Evolutionary conservation across 2,797 vertebrate species (phyloP), one percentile per base, ranked within the genome.

Genomic region (Pseudomugil tenellus): DNA sequence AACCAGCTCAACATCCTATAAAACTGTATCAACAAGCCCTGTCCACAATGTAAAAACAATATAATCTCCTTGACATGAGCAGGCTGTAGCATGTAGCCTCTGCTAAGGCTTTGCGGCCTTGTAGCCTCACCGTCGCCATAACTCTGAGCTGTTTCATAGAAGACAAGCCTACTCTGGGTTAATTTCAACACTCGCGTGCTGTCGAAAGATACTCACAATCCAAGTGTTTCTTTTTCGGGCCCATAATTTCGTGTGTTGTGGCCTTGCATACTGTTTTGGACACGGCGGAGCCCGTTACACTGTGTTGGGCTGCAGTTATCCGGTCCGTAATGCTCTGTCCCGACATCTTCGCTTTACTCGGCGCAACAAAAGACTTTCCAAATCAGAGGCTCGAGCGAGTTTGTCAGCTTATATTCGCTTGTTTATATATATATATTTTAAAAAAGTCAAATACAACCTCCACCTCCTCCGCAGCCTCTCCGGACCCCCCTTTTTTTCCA

Each of bases 321-420:
- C 96, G 87, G 94, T 98, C 96, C 43, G 96, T 98, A 90, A 97
- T 96, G 79, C 96, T 97, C 94, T 98, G 96, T 56, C 96, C 96
- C 91, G 96, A 98, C 96, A 98, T 97, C 89, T 93, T 95, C 86
- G 57, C 82, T 73, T 51, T 79, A 67, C 69, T 70, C 76, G 64
- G 12, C 23, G 72, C 78, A 77, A 87, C 80, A 85, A 87, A 84
- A 86, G 59, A 63, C 64, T 63, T 21, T 19, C 3, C 29, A 70
- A 70, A 21, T 23, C 12, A 8, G 8, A 21, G 41, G 48, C 56
- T 74, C 39, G 48, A 31, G 28, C 11, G 19, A 19, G 19, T 58
- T 65, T 70, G 7, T 58, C 57, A 80, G 67, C 66, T 21, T 58
- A 26, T 68, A 1, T n/a, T 43, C 70, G 55, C 41, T 48, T 32